Evolutionary conservation across 1,140 invertebrate genomes (phyloP).

Genomic region (Drosophila grimshawi): DNA sequence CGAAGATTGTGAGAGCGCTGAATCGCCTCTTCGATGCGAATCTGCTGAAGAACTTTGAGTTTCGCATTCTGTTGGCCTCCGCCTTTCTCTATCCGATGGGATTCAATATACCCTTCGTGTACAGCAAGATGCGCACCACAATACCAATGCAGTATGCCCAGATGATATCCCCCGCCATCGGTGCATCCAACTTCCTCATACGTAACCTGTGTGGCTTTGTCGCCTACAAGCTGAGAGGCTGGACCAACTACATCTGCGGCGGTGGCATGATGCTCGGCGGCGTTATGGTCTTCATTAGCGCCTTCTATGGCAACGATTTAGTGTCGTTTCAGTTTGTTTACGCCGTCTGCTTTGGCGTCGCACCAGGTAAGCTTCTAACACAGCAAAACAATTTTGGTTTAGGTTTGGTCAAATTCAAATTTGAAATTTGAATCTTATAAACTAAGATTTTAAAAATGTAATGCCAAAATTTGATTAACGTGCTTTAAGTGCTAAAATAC

Average conservation of each 20-base stretch:
- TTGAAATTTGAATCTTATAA: too few relatives aligned
- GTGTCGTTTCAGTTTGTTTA: conserved; percentile 90
- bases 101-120: conserved; percentile 78
- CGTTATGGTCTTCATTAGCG: conserved; percentile 50
- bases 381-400: too few relatives aligned
- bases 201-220: conserved; percentile 62
- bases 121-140: conserved; percentile 50
- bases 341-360: conserved; percentile 93
- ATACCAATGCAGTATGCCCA: conserved; percentile 43
- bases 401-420: too few relatives aligned
- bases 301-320: conserved; percentile 63
- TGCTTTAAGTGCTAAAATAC: background rate
- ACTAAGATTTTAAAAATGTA: too few relatives aligned
- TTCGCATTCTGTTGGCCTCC: conserved; percentile 57
- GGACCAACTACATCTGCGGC: conserved; percentile 64
- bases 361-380: conserved; percentile 85
- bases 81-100: conserved; percentile 75
- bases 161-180: conserved; percentile 66
- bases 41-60: conserved; percentile 61
- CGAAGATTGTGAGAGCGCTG: conserved; percentile 35
- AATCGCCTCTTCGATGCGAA: conserved; percentile 63
- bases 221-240: conserved; percentile 54
- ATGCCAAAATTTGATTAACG: too few relatives aligned
- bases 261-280: conserved; percentile 69
- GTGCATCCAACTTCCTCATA: conserved; percentile 52